Evolutionary conservation across 2,888 invertebrate species (phyloP), one percentile per base, ranked within the genome.

Genomic region (Congeria kusceri): DNA sequence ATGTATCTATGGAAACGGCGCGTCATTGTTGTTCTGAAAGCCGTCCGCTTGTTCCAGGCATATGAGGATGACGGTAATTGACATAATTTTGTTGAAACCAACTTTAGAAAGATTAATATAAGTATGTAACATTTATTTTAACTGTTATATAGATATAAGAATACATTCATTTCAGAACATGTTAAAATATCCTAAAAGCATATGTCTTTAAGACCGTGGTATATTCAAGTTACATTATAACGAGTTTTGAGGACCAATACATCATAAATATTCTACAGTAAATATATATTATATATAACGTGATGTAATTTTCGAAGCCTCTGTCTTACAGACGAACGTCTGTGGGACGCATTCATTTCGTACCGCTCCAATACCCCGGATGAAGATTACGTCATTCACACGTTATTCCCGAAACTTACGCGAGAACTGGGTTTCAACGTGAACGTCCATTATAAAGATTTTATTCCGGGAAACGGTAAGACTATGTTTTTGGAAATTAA

Each of bases 331-430:
- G 91, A 91, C 72, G 88, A 88, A 15, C 84, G 88, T 65, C 77
- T 85, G 39, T 91, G 86, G 78, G 91, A 91, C 63, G 91, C 88
- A 2, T 91, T 90, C 76, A 79, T 91, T 13, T 89, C 90, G 0
- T 90, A 88, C 81, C 83, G 83, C 61, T 86, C 88, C 1, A 77
- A 65, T 9, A 78, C 81, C 9, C 58, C 62, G 23, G 91, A 90
- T 32, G 89, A 91, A 71, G 62, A 77, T 32, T 91, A 89, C 69
- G 90, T 91, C 5, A 63, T 89, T 1, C 81, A 86, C 3, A 85
- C 86, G 28, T 83, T 91, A 11, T 86, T 86, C 61, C 89, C 90
- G 0, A 87, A 83, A 32, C 77, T 91, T 23, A 89, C 89, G 78
- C 80, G 83, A 44, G 88, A 89, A 64, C 66, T 89, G 23, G 88